A percentile compares a stretch with the other conserved stretches of the same genome.
Evolutionary conservation across 2,888 invertebrate species (phyloP).

Genomic region (Saturnia pavonia): DNA sequence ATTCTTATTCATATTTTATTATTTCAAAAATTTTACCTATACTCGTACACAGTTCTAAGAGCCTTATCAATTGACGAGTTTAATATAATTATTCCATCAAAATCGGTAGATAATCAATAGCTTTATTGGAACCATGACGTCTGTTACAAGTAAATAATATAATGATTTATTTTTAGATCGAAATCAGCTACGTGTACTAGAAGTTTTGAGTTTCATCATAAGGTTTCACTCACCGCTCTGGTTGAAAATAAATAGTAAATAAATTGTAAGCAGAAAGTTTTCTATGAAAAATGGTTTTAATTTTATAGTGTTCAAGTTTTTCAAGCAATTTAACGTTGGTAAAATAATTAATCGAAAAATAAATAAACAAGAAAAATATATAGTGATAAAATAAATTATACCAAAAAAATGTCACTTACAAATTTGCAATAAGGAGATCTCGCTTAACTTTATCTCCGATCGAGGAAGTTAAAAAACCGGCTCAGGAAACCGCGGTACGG

Average conservation of each 20-base stretch:
- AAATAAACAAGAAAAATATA: neutral
- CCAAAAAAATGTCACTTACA: conserved; percentile 65
- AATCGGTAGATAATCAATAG: no score
- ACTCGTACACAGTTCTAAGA: no score
- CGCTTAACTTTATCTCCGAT: conserved; percentile 81
- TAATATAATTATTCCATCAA: no score
- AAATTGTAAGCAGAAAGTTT: neutral
- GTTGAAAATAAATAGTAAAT: neutral
- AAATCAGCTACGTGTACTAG: neutral
- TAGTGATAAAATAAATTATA: conserved; percentile 54
- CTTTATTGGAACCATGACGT: neutral
- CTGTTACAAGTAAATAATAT: neutral
- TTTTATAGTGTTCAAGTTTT: neutral
- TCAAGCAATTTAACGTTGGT: neutral
- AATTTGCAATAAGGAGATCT: conserved; percentile 76
- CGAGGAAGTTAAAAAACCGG: conserved; percentile 77
- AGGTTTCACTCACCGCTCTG: neutral
- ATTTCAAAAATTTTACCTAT: no score
- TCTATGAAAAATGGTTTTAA: neutral
- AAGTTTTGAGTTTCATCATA: neutral
- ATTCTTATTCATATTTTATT: no score
- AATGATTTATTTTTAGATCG: neutral
- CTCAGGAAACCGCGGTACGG: conserved; percentile 40
- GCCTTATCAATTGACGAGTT: no score
- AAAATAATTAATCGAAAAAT: neutral